phyloP scores from a whole-genome alignment of 1,140 invertebrate species.

The Harlomillsia oculata region DNA sequence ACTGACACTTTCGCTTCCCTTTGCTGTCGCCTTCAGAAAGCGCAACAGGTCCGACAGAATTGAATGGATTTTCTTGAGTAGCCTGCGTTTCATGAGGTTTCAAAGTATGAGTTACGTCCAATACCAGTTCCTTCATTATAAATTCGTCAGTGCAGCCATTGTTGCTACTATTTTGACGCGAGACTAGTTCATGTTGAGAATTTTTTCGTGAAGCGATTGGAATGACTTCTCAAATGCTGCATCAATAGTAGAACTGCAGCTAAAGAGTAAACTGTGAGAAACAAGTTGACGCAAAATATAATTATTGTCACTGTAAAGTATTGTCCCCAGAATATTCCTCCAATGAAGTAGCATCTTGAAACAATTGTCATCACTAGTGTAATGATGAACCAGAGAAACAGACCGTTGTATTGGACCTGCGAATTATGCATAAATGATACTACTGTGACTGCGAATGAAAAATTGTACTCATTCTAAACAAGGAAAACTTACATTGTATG shows the following conservation, averaged over 20 bases:
- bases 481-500: slow-evolving; percentile 3
- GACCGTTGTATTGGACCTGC: slow-evolving; percentile 10
- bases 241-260: not conserved
- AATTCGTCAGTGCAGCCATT: not conserved
- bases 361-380: slow-evolving; percentile 7
- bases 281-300: slow-evolving; percentile 12
- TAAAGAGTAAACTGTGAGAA: slow-evolving; percentile 18
- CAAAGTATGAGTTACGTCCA: not conserved
- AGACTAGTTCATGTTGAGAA: not conserved
- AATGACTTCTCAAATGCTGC: not conserved
- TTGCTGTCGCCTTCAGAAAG: too few species aligned
- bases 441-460: too few species aligned
- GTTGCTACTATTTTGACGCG: not conserved
- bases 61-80: not conserved
- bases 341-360: slow-evolving; percentile 25
- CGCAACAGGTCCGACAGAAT: too few species aligned
- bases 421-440: not conserved
- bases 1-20: too few species aligned
- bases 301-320: slow-evolving; percentile 5
- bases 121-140: not conserved
- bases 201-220: not conserved
- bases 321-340: slow-evolving; percentile 15
- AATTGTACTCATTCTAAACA: not conserved
- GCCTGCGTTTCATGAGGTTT: not conserved
- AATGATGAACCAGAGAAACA: slow-evolving; percentile 19